Evolutionary conservation across 2,797 vertebrate genomes (phyloP), one percentile per base, ranked within the genome.

Genomic region (Centroberyx gerrardi): DNA sequence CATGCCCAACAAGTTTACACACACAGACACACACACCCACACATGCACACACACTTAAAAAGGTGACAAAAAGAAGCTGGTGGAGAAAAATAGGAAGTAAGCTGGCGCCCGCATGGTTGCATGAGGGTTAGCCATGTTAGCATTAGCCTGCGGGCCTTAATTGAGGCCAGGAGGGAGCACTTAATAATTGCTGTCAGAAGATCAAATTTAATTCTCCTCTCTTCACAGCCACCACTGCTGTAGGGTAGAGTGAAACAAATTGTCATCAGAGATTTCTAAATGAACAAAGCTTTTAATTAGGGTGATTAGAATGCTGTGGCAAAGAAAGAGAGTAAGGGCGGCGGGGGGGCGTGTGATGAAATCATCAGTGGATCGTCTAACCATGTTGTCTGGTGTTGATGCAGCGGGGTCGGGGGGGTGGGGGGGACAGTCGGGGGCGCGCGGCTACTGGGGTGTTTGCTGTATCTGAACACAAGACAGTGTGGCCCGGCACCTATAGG

Each of bases 141-240:
- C 96, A 74, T 90, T 91, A 92, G 90, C 93, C 93, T 89, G 93
- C 94, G 90, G 95, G 96, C 96, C 95, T 96, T 98, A 97, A 98
- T 98, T 97, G 97, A 96, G 96, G 96, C 96, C 97, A 97, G 96
- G 96, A 97, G 97, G 97, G 96, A 99, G 96, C 96, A 96, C 97
- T 98, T 98, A 97, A 97, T 98, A 98, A 99, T 98, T 97, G 97
- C 97, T 99, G 97, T 99, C 98, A 99, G 96, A 97, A 99, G 97
- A 99, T 98, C 97, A 99, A 95, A 97, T 98, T 97, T 98, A 99
- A 98, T 98, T 98, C 96, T 98, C 95, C 94, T 94, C 90, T 97
- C 97, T 94, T 97, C 96, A 94, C 96, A 96, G 95, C 90, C 96
- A 97, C 96, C 95, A 97, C 96, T 95, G 96, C 97, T 97, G 96